Evolutionary conservation across 2,797 vertebrate species (phyloP), one percentile per base, ranked within the genome.

Genomic region (Tangara arthus): DNA sequence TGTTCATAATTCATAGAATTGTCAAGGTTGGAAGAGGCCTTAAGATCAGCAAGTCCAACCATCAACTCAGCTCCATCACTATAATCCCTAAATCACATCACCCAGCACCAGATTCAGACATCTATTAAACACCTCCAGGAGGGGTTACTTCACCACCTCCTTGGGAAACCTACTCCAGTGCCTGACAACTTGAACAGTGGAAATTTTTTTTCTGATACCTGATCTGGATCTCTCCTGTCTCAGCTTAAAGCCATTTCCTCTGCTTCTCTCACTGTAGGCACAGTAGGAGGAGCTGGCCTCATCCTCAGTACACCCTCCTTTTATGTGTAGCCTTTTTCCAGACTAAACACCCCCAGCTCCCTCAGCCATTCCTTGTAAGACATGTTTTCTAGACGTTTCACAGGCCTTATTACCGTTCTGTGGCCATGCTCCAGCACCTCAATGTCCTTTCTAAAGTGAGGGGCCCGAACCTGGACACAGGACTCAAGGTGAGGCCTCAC

Each of bases 381-480:
- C 7, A 5, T n/a, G 9, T 60, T 88, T 88, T 47, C 24, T 41
- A 47, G 28, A 46, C 39, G 24, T 59, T 46, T 50, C 5, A 22
- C 17, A 44, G 39, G 17, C 17, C 21, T 81, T 26, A 21, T 3
- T 66, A 46, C 24, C 34, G 5, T 46, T 66, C 34, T 34, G 15
- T 65, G 28, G 39, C 16, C 17, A 4, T 6, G 4, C 11, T 57
- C 20, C n/a, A 80, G 44, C 52, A 13, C 20, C 24, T 44, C n/a
- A 23, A 0, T 35, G 6, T 23, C 34, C 6, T 41, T 73, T 22
- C 11, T 52, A 9, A 27, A 53, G 46, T 47, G 34, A 53, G 30
- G 7, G 12, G 5, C 68, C 34, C 2, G 5, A 4, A 46, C 16
- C 34, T 53, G 34, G 1, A 11, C 0, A 1, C 4, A 6, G 28